These are phyloP conservation scores for Andrena minutula DNA, from an alignment of 2,888 invertebrate species.

Conservation along the genomic window DNA sequence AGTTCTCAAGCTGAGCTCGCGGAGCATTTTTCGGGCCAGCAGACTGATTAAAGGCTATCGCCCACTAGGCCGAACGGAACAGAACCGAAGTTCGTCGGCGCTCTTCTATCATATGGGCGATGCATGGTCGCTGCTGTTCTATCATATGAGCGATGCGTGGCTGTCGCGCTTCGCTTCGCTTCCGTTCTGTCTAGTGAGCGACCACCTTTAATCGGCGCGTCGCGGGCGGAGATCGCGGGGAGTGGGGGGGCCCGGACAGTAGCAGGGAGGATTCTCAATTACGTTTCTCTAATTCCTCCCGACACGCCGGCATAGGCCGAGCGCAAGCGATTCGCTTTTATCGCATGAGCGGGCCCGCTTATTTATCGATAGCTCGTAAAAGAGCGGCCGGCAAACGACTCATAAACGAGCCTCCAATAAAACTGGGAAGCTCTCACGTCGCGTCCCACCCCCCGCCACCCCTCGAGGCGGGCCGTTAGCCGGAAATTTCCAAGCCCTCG, in stretches of 20 bases:
- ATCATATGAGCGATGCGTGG: too few species aligned
- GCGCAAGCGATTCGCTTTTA: constrained; percentile 51
- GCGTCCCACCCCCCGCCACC: constrained; percentile 7
- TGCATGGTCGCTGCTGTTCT: too few species aligned
- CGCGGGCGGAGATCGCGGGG: not conserved
- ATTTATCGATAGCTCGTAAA: constrained; percentile 74
- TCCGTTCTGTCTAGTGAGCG: too few species aligned
- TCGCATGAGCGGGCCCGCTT: constrained; percentile 54
- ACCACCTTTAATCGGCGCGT: constrained; percentile 44
- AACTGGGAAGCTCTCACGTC: constrained; percentile 49
- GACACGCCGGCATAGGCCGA: constrained; percentile 24
- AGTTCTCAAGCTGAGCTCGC: not conserved
- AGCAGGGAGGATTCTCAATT: constrained; percentile 50
- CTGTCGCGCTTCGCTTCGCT: too few species aligned
- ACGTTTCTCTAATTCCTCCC: constrained; percentile 55
- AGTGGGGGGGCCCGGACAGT: not conserved
- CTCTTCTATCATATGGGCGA: too few species aligned
- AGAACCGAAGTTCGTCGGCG: too few species aligned
- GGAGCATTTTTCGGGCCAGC: constrained; percentile 23
- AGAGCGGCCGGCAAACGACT: constrained; percentile 65
- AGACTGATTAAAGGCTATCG: too few species aligned
- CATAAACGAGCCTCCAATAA: constrained; percentile 73
- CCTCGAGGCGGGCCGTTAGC: constrained; percentile 66
- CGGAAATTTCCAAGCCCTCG: constrained; percentile 65
- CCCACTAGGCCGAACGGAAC: too few species aligned